These are phyloP conservation scores for Saxidomus purpurata DNA, from an alignment of 1,140 invertebrate species.

Conservation along the genomic window DNA sequence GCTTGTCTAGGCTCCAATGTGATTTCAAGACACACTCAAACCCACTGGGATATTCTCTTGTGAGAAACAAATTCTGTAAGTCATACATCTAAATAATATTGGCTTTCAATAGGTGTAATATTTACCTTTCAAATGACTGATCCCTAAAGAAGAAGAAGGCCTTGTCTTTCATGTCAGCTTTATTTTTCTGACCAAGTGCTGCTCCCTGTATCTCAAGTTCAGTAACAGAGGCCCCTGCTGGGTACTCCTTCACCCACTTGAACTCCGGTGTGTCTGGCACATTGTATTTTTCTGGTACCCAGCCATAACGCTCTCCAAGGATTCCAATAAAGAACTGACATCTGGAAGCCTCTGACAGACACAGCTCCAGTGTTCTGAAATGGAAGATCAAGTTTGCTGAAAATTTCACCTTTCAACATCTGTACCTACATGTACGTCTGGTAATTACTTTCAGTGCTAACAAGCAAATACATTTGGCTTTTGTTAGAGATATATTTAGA, in stretches of 20 bases:
- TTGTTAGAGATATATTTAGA: too few species aligned
- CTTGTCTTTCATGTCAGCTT: slow-evolving; percentile 62
- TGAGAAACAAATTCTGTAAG: too few species aligned
- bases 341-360: slow-evolving; percentile 85
- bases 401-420: neutral
- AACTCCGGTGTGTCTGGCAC: slow-evolving; percentile 82
- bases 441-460: too few species aligned
- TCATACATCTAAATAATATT: too few species aligned
- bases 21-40: too few species aligned
- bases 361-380: slow-evolving; percentile 85
- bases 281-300: slow-evolving; percentile 79
- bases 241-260: slow-evolving; percentile 85
- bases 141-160: slow-evolving; percentile 87
- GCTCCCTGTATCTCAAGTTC: slow-evolving; percentile 86
- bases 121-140: slow-evolving; percentile 78
- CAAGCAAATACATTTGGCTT: too few species aligned
- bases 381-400: neutral
- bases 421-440: too few species aligned
- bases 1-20: too few species aligned
- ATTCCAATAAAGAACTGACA: slow-evolving; percentile 87
- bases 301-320: slow-evolving; percentile 86
- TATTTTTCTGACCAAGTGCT: slow-evolving; percentile 73
- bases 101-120: neutral
- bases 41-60: too few species aligned
- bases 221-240: slow-evolving; percentile 86